Percentiles rank a stretch among this genome's conserved stretches.
Evolutionary conservation across 2,113 vertebrate species (phyloP).

Genomic region (Lontra canadensis): DNA sequence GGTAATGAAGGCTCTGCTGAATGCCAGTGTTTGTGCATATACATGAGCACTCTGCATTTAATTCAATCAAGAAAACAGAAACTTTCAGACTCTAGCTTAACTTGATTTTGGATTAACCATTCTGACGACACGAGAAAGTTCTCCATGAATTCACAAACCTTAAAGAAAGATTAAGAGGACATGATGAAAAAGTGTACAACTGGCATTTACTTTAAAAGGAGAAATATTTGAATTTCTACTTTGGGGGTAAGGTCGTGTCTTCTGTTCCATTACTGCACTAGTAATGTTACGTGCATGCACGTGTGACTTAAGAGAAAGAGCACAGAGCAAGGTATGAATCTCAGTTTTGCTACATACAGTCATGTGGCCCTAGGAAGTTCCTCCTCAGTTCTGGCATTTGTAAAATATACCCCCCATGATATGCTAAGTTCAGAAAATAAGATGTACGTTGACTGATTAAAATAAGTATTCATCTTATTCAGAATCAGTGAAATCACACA

Average conservation of each 20-base stretch:
- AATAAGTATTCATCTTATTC: not conserved
- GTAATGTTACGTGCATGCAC: not conserved
- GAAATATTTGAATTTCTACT: not conserved
- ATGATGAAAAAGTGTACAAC: not conserved
- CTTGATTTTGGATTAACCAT: slow-evolving; percentile 25
- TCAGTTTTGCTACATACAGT: not conserved
- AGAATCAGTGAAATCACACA: not conserved
- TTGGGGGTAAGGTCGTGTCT: not conserved
- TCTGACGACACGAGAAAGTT: not conserved
- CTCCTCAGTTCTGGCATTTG: not conserved
- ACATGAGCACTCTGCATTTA: slow-evolving; percentile 4
- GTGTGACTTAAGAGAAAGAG: not conserved
- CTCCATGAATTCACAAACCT: not conserved
- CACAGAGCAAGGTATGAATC: not conserved
- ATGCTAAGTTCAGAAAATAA: not conserved
- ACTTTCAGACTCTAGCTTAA: not conserved
- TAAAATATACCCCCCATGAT: not conserved
- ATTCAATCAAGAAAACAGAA: slow-evolving; percentile 54
- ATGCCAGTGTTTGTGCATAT: slow-evolving; percentile 60
- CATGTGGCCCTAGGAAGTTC: not conserved
- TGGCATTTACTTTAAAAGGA: slow-evolving; percentile 15
- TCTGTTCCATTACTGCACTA: not conserved
- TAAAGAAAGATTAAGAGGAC: not conserved
- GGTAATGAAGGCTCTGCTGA: slow-evolving; percentile 52
- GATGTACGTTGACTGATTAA: not conserved